These are phyloP conservation scores for Salarias fasciatus DNA, from an alignment of 2,797 vertebrate genomes.

Conservation along the genomic window DNA sequence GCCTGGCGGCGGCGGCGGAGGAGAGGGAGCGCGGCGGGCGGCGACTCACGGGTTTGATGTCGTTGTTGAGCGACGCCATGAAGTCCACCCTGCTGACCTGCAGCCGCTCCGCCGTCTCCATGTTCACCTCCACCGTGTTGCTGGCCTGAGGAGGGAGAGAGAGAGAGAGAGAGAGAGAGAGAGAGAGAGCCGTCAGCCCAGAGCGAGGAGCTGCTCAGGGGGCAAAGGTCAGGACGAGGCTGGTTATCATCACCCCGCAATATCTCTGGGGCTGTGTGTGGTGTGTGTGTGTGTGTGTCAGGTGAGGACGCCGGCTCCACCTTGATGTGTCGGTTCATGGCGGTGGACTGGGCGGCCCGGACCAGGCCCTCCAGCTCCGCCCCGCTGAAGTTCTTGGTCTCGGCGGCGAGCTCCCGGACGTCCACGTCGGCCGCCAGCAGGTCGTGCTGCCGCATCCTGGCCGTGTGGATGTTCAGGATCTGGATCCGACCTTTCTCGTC, in stretches of 20 bases:
- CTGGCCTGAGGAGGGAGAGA: constrained; percentile 92
- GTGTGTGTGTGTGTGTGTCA: no score
- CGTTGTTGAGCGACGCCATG: constrained; percentile 93
- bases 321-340: constrained; percentile 99
- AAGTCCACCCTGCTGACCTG: constrained; percentile 92
- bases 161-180: no score
- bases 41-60: constrained; percentile 93
- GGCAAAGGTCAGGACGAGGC: no score
- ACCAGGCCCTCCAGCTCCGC: constrained; percentile 96
- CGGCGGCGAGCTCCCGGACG: constrained; percentile 88
- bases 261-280: constrained; percentile 66
- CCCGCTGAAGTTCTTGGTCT: constrained; percentile 98
- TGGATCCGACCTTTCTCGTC: constrained; percentile 96
- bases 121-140: constrained; percentile 96
- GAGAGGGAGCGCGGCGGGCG: no score
- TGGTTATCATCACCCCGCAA: constrained; percentile 88
- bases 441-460: constrained; percentile 91
- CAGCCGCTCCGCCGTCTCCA: constrained; percentile 96
- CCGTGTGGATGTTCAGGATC: constrained; percentile 96
- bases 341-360: constrained; percentile 95
- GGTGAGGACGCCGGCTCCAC: constrained; percentile 61
- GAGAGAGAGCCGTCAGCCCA: no score
- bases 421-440: constrained; percentile 88
- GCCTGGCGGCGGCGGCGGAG: no score
- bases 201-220: no score